Evolutionary conservation across 2,113 vertebrate genomes (phyloP).

Genomic region (Catharus fuscescens): DNA sequence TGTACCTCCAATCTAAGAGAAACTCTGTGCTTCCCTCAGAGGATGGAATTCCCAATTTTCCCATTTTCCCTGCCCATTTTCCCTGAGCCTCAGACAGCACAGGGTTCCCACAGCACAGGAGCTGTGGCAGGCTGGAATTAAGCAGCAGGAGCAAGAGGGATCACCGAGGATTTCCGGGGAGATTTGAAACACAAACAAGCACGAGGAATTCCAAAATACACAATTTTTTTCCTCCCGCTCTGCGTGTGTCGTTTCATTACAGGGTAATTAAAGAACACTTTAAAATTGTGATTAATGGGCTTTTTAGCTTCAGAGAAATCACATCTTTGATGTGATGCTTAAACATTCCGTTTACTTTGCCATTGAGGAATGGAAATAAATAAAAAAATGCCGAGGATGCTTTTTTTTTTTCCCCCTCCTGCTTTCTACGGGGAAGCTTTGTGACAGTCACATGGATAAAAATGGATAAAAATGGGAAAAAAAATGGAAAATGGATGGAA

Average conservation of each 20-base stretch:
- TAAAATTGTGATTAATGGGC: constrained; percentile 62
- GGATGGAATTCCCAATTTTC: no score
- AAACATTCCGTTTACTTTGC: constrained; percentile 57
- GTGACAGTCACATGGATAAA: background rate
- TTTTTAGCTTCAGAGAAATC: constrained; percentile 68
- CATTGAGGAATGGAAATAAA: constrained; percentile 49
- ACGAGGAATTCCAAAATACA: background rate
- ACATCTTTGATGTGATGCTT: constrained; percentile 61
- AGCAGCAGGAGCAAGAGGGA: constrained; percentile 36
- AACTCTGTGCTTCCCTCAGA: no score
- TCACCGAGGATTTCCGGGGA: constrained; percentile 24
- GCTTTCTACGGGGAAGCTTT: background rate
- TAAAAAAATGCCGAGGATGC: background rate
- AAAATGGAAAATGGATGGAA: rapidly evolving
- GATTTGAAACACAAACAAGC: constrained; percentile 55
- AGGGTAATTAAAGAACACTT: constrained; percentile 67
- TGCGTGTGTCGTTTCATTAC: constrained; percentile 12
- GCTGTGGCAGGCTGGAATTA: background rate
- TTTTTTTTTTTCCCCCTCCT: background rate
- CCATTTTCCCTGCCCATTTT: no score
- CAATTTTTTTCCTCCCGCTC: background rate
- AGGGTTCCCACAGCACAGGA: background rate
- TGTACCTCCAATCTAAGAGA: no score
- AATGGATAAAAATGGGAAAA: background rate
- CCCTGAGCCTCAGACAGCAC: rapidly evolving